phyloP scores from a whole-genome alignment of 2,888 invertebrate genomes.

The Nemotelus pantherinus region DNA sequence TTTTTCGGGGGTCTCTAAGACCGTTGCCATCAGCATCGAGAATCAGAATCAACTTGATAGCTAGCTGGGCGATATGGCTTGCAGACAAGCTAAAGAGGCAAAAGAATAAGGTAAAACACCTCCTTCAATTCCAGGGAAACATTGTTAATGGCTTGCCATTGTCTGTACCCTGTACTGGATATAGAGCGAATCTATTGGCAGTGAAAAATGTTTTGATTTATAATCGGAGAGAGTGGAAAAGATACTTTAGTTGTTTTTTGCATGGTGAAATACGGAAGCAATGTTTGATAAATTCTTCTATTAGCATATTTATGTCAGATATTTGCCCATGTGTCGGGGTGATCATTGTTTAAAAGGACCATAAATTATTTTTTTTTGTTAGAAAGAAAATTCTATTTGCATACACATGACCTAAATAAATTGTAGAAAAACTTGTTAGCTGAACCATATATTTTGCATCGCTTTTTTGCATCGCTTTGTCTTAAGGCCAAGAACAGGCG shows the following conservation, averaged over 20 bases:
- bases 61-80: neutral
- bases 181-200: slow-evolving; percentile 41
- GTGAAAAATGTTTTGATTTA: slow-evolving; percentile 49
- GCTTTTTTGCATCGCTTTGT: too few relatives aligned
- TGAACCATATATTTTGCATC: too few relatives aligned
- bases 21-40: neutral
- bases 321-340: slow-evolving; percentile 31
- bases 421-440: too few relatives aligned
- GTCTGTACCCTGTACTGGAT: slow-evolving; percentile 16
- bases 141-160: slow-evolving; percentile 38
- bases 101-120: slow-evolving; percentile 34
- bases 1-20: neutral
- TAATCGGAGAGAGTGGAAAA: slow-evolving; percentile 45
- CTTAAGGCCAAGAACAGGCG: too few relatives aligned
- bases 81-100: neutral
- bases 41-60: neutral
- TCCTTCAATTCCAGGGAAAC: slow-evolving; percentile 7
- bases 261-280: neutral
- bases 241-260: slow-evolving; percentile 25
- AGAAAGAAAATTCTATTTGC: too few relatives aligned
- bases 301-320: slow-evolving; percentile 44
- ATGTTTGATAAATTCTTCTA: slow-evolving; percentile 47
- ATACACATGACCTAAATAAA: too few relatives aligned
- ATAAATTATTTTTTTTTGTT: neutral
- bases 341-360: slow-evolving; percentile 40